These are phyloP conservation scores for Tauraco erythrolophus DNA, from an alignment of 2,113 vertebrate species.

Conservation along the genomic window DNA sequence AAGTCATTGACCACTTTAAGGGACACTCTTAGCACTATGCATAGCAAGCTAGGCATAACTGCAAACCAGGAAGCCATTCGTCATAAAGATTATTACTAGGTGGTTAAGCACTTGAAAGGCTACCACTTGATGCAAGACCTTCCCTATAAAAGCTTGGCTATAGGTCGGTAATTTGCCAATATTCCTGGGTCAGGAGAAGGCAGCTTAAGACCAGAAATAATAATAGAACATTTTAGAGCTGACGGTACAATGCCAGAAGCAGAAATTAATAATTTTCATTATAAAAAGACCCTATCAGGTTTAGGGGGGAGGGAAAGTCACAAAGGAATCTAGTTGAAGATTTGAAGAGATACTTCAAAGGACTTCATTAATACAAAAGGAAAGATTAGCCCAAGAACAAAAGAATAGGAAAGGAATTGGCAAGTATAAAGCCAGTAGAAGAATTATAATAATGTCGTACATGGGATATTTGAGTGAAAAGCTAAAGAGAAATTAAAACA, in stretches of 20 bases:
- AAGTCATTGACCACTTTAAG: conserved; percentile 66
- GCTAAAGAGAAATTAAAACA: conserved; percentile 42
- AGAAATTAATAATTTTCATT: conserved; percentile 70
- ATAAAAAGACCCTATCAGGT: conserved; percentile 34
- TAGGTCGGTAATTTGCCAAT: conserved; percentile 76
- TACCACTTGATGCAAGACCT: conserved; percentile 78
- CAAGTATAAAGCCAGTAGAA: conserved; percentile 4
- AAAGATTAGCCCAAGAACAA: conserved; percentile 73
- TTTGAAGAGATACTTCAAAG: conserved; percentile 74
- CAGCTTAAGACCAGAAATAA: conserved; percentile 71
- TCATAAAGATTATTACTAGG: conserved; percentile 74
- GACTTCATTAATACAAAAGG: conserved; percentile 73
- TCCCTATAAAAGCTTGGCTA: conserved; percentile 76
- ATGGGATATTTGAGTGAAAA: neutral
- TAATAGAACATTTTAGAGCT: conserved; percentile 69
- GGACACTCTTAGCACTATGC: conserved; percentile 28
- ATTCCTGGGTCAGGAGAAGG: conserved; percentile 75
- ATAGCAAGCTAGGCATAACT: conserved; percentile 63
- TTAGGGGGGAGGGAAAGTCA: neutral
- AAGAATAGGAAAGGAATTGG: conserved; percentile 66
- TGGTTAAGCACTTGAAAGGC: conserved; percentile 78
- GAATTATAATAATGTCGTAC: conserved; percentile 50
- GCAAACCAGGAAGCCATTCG: conserved; percentile 72
- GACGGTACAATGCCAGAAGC: conserved; percentile 44
- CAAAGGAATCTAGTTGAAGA: conserved; percentile 63